Evolutionary conservation across 2,797 vertebrate genomes (phyloP), one percentile per base, ranked within the genome.

Genomic region (Megalops cyprinoides): DNA sequence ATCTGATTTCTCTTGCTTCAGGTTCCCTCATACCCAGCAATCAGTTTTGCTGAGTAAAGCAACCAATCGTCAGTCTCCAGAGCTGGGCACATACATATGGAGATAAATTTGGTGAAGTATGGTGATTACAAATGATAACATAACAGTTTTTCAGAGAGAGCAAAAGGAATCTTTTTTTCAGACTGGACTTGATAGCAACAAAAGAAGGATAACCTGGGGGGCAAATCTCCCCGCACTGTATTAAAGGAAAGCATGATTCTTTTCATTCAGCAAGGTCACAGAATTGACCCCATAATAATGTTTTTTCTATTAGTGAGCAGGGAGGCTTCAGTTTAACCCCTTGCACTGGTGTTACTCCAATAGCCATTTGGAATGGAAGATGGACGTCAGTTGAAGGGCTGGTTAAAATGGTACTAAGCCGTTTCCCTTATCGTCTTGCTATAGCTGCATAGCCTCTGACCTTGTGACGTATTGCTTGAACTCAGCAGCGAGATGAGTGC

Each of bases 401-500:
- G 58, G 84, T 84, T 83, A 81, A 86, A 89, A 89, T 82, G 85
- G 86, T 79, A 48, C 84, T 87, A 86, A 88, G 82, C 87, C 84
- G 84, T 88, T 90, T 88, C 87, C 87, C 88, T 88, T 87, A 90
- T 92, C 88, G 85, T 80, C 76, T 65, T 55, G 78, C 80, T 90
- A 87, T 84, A 86, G 79, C 82, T 84, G 79, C 85, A 81, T 83
- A 81, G 89, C 89, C 90, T 88, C 79, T 89, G 89, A 90, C 86
- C 81, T 44, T 62, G 53, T 80, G 78, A 86, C 82, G 86, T 84
- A 77, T 79, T 84, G 76, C 80, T 55, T 86, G 85, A 78, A 79
- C 81, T 81, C 76, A 37, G 69, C 79, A 79, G 75, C 58, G 81
- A 76, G 81, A 79, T 67, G 69, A 78, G 62, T 49, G 81, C 53